phyloP scores from a whole-genome alignment of 1,140 invertebrate species.

The Subanguina moxae region DNA sequence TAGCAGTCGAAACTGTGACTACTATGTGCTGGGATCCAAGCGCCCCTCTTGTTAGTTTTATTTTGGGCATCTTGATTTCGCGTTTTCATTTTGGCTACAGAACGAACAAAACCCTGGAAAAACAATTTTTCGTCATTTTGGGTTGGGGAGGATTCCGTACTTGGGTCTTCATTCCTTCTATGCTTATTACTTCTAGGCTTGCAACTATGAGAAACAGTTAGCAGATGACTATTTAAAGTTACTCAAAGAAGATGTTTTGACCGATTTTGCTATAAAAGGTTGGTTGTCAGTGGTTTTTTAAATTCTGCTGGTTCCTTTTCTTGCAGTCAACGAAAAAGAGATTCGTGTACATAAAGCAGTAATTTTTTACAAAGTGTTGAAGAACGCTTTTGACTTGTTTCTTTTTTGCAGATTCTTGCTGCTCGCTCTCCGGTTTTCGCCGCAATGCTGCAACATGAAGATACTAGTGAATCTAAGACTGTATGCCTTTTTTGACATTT shows the following conservation, averaged over 20 bases:
- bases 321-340: slow-evolving; percentile 32
- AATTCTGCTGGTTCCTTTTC: no score
- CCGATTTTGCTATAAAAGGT: slow-evolving; percentile 51
- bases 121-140: no score
- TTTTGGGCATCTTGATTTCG: no score
- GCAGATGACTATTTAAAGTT: slow-evolving; percentile 53
- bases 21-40: slow-evolving; percentile 31
- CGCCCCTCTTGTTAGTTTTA: no score
- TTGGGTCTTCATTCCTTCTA: no score
- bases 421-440: slow-evolving; percentile 56
- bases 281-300: not conserved
- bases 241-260: slow-evolving; percentile 48
- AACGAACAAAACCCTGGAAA: no score
- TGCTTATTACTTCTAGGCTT: not conserved
- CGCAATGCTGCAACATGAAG: slow-evolving; percentile 52
- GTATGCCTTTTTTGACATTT: slow-evolving; percentile 17
- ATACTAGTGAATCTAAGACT: slow-evolving; percentile 51
- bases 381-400: not conserved
- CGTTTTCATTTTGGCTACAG: no score
- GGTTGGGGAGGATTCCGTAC: no score
- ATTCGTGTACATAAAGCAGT: slow-evolving; percentile 52
- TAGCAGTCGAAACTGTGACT: slow-evolving; percentile 57
- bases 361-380: not conserved
- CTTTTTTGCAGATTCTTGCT: slow-evolving; percentile 43
- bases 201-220: slow-evolving; percentile 43